These are phyloP conservation scores for Cinara cedri DNA, from an alignment of 2,888 invertebrate species.

Conservation along the genomic window DNA sequence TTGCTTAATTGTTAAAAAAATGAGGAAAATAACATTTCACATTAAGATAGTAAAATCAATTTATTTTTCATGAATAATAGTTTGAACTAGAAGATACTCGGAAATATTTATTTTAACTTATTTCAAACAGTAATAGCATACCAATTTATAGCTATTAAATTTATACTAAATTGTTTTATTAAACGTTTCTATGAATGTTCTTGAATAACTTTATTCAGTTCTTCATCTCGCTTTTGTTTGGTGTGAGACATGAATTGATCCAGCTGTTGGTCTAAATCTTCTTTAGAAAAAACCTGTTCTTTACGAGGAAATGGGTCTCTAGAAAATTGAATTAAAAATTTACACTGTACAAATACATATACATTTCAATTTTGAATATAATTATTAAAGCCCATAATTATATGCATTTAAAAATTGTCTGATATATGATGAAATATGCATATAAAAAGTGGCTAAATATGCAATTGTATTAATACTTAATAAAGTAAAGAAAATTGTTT, in stretches of 20 bases:
- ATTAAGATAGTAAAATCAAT: not conserved
- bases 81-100: conserved; percentile 1
- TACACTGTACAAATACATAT: no score
- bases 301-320: conserved; percentile 43
- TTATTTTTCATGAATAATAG: not conserved
- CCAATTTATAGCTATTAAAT: not conserved
- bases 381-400: no score
- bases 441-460: no score
- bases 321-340: not conserved
- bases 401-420: no score
- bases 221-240: conserved; percentile 55
- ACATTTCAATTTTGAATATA: no score
- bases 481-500: no score
- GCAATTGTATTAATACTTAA: no score
- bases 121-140: not conserved
- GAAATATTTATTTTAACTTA: conserved; percentile 10
- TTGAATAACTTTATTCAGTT: conserved; percentile 50
- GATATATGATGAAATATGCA: no score
- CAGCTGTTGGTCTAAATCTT: conserved; percentile 51
- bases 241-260: conserved; percentile 54
- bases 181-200: conserved; percentile 29
- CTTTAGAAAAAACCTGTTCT: conserved; percentile 39
- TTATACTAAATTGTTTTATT: not conserved
- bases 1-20: not conserved
- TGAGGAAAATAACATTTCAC: not conserved